These are phyloP conservation scores for Clytia hemisphaerica DNA, from an alignment of 30 jellyfish, hydroid and myxozoan species.

Conservation along the genomic window DNA sequence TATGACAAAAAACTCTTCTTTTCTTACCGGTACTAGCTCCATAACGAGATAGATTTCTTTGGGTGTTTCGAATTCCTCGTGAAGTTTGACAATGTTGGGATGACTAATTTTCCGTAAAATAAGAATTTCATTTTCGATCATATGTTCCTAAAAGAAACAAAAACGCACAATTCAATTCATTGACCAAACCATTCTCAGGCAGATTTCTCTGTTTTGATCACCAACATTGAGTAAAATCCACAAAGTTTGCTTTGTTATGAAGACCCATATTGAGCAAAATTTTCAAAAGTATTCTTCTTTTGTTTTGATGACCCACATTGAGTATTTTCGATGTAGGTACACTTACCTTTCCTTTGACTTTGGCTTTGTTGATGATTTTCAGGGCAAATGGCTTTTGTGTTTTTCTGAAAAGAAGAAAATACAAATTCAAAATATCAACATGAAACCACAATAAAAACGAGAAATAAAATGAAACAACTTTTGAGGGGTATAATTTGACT, in stretches of 20 bases:
- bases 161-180: not conserved
- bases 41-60: slow-evolving; percentile 85
- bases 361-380: slow-evolving; percentile 82
- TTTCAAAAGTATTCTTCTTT: no score
- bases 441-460: not conserved
- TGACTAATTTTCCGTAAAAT: slow-evolving; percentile 72
- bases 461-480: no score
- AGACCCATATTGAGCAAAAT: no score
- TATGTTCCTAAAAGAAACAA: slow-evolving; percentile 62
- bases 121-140: slow-evolving; percentile 90
- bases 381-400: slow-evolving; percentile 71
- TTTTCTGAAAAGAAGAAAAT: slow-evolving; percentile 41
- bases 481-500: no score
- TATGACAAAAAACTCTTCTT: no score
- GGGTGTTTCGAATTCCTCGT: slow-evolving; percentile 92
- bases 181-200: no score
- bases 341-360: slow-evolving; percentile 93
- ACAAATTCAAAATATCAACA: not conserved
- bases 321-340: no score
- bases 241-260: no score
- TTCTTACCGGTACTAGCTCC: slow-evolving; percentile 91
- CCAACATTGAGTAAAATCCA: no score
- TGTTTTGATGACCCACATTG: no score
- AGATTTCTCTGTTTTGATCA: no score
- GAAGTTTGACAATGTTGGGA: slow-evolving; percentile 64